Base-by-base conservation (phyloP, 2,797 vertebrate genomes). In the Chrysolophus pictus region DNA sequence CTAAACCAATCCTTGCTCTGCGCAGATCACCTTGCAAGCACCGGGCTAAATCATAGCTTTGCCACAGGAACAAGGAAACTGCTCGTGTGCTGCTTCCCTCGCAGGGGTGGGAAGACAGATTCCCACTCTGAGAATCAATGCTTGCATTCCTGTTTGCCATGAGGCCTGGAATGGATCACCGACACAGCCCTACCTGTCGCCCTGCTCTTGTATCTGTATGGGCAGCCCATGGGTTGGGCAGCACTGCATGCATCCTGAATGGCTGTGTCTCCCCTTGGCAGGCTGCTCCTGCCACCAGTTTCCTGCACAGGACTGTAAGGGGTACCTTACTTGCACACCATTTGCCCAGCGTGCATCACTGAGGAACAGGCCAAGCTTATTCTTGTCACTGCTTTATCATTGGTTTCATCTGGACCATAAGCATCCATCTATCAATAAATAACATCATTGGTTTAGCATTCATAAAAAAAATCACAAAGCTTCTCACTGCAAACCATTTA, bases 381-480 rank as follows among this genome's bases (percentile, higher is more conserved):
- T 94, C 85, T 71, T 87, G 60, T 79, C 76, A 94, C 93, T 87
- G 90, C 80, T 95, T 95, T 94, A 94, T 95, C 96, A 96, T 96
- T 96, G 95, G 96, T 96, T 96, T 96, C 92, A 94, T 95, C 83
- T 96, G 93, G 92, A 96, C 65, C 55, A 49, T 82, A 84, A 90
- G 88, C 81, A 95, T 96, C 94, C 94, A 95, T 94, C 95, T 93
- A 94, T 93, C 93, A 96, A 95, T 95, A 96, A 96, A 96, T 95
- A 96, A 96, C 87, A 95, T 96, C 93, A 96, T 96, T 96, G 96
- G 95, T 95, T 96, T 91, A 95, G 94, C 95, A 84, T 28, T 7
- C 64, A 55, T 55, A 67, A 65, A 79, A 64, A 91, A 91, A 95
- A 82, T 81, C 33, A 74, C 82, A 80, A 29, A 1, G 35, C 88